Evolutionary conservation across 2,113 vertebrate species (phyloP), one percentile per base, ranked within the genome.

Genomic region (Rissa tridactyla): DNA sequence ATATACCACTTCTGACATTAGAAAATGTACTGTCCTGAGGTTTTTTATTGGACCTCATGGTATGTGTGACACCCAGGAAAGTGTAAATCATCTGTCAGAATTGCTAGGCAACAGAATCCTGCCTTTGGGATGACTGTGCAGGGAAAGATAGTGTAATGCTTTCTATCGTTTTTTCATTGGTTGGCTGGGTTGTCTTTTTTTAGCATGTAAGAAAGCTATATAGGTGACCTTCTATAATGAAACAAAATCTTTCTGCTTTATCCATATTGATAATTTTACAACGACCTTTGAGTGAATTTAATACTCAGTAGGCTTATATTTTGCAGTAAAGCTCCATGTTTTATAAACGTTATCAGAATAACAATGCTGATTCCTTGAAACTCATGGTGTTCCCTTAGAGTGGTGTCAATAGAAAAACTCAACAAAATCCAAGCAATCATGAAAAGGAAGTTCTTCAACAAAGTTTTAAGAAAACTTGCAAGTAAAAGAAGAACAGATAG

Each of bases 31-130:
- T 49, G 49, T 92, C 44, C 71, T 82, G 25, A 51, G 64, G 19
- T 71, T 78, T 77, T 88, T 92, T 87, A 77, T 96, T 87, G 78
- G 52, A 57, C 66, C 46, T 82, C 52, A 16, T 70, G 72, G 82
- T n/a, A 20, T 34, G 54, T 68, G 13, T 94, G 81, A 68, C 9
- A 6, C 23, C 47, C 29, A 68, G 65, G 42, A 94, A 94, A 82
- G 62, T 54, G 36, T 80, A 90, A 92, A 92, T 87, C 30, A 76
- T 20, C 51, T 77, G 40, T 82, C 71, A 86, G 66, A 87, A 94
- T 81, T 84, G 34, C 91, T 78, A 97, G 75, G 84, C 89, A 96
- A 62, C 72, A 86, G 66, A 73, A 46, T 72, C 54, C 64, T 81
- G 68, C 38, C 82, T 88, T 90, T 73, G 54, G 69, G 47, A 82